Evolutionary conservation across 1,140 invertebrate species (phyloP).

Genomic region (Conus ventricosus): DNA sequence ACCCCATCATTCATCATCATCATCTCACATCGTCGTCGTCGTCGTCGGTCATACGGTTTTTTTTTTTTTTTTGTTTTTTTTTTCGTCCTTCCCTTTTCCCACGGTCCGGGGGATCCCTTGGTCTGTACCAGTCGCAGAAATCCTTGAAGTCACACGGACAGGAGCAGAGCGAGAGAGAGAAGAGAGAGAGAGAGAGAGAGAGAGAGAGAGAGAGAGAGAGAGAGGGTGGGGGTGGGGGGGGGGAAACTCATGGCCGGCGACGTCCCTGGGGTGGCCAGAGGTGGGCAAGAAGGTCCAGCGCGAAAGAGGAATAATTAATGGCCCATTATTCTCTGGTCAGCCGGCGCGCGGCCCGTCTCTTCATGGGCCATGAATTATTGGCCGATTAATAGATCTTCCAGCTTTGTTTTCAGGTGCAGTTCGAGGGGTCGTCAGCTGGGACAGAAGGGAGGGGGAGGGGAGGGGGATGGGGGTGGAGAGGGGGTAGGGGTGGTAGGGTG

Average conservation of each 20-base stretch:
- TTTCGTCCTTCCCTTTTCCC: not conserved
- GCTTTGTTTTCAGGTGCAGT: slow-evolving; percentile 9
- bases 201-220: slow-evolving; percentile 22
- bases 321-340: not conserved
- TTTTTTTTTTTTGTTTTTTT: not conserved
- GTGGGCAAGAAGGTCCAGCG: not conserved
- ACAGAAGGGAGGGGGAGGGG: too few species aligned
- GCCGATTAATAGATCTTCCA: not conserved
- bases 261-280: too few species aligned
- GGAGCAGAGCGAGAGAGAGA: not conserved
- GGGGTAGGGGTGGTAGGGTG: too few species aligned
- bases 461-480: too few species aligned
- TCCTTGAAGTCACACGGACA: too few species aligned
- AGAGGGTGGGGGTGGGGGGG: not conserved
- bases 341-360: not conserved
- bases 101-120: too few species aligned
- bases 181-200: slow-evolving; percentile 5
- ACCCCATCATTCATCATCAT: too few species aligned
- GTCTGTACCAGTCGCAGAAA: too few species aligned
- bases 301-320: not conserved
- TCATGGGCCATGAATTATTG: not conserved
- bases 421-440: not conserved
- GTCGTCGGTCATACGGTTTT: too few species aligned
- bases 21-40: too few species aligned
- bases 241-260: too few species aligned